Evolutionary conservation across 2,888 invertebrate genomes (phyloP), one percentile per base, ranked within the genome.

Genomic region (Tetranychus piercei): DNA sequence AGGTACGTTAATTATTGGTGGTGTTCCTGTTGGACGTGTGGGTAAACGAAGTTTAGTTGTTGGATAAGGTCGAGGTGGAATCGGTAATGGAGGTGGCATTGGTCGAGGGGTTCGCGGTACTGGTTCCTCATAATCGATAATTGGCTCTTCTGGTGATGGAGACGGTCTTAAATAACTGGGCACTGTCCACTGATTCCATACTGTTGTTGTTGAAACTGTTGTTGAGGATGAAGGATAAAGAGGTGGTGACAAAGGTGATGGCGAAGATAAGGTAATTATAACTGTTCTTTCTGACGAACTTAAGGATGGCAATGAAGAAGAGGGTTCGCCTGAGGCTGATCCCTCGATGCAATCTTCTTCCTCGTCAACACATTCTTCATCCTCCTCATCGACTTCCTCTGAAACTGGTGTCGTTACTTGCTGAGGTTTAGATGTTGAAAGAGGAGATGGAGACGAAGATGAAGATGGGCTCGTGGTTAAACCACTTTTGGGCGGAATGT

Each of bases 331-430:
- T 78, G 88, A 87, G 0, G 92, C 92, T 0, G 91, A 91, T 0
- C 91, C 92, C 78, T 88, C 89, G 76, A 88, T 86, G 80, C 91
- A 91, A 80, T 85, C 85, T 81, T 93, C 92, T 72, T 82, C 82
- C 81, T 92, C 92, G 79, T 92, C 91, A 80, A 90, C 90, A 1
- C 87, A 87, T 20, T 78, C 79, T 44, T 78, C 75, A 86, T 77
- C 73, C 18, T 73, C 64, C 9, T 45, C 22, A 22, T 75, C 83
- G 84, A 0, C 83, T 83, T 77, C 83, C 83, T 1, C 81, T 79
- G 80, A 74, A 79, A 80, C 72, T 43, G 78, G 81, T 80, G 76
- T 81, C 78, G 77, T 81, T 55, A 79, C 78, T 1, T 79, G 80
- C 18, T 78, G 77, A 15, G 80, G 79, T 0, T 85, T 88, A 18